These are phyloP conservation scores for Tetranychus truncatus DNA, from an alignment of 2,888 invertebrate species.

Conservation along the genomic window DNA sequence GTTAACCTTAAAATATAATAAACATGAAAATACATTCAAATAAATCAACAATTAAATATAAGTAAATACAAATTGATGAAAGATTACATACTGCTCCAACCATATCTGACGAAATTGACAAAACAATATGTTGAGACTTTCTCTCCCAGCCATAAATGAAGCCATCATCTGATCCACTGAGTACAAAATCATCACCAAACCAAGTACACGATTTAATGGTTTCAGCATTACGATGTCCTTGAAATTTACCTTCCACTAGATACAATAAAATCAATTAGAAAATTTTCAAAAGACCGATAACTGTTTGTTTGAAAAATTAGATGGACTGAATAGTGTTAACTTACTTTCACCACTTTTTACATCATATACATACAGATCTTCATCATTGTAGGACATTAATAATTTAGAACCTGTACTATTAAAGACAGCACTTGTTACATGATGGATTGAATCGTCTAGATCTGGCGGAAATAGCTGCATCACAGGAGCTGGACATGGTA, in stretches of 20 bases:
- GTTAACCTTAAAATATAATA: constrained; percentile 53
- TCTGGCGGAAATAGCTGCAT: too few species aligned
- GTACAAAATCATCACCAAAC: constrained; percentile 47
- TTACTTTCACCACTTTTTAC: constrained; percentile 35
- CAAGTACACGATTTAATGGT: constrained; percentile 29
- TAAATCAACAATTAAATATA: background rate
- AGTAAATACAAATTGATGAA: constrained; percentile 23
- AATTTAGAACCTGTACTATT: constrained; percentile 39
- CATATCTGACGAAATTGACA: constrained; percentile 45
- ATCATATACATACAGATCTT: constrained; percentile 74
- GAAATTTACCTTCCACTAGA: constrained; percentile 41
- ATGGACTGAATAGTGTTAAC: background rate
- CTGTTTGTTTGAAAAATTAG: background rate
- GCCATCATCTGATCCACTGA: constrained; percentile 85
- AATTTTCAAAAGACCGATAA: background rate
- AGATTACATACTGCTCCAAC: constrained; percentile 44
- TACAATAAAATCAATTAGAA: background rate
- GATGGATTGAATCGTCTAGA: background rate
- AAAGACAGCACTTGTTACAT: constrained; percentile 11
- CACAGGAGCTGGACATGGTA: too few species aligned
- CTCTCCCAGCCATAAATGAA: constrained; percentile 74
- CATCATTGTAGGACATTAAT: constrained; percentile 80
- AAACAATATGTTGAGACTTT: constrained; percentile 65
- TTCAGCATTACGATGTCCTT: constrained; percentile 44
- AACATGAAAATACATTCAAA: too few species aligned